These are phyloP conservation scores for Bicyclus anynana DNA, from an alignment of 1,140 invertebrate genomes.

Conservation along the genomic window DNA sequence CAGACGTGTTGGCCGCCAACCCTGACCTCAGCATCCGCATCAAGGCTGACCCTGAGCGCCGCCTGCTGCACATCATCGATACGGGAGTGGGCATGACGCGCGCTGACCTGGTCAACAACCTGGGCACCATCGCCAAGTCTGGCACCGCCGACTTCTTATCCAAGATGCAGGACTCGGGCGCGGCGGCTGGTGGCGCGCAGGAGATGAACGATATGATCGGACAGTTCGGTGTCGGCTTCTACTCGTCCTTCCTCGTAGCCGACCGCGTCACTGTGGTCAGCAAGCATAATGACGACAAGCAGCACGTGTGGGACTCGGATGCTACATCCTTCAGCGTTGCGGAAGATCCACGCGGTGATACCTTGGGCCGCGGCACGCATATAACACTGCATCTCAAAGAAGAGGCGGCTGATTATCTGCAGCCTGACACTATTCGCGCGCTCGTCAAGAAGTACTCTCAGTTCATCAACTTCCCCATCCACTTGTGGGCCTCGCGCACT, in stretches of 20 bases:
- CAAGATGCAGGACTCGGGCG: constrained; percentile 88
- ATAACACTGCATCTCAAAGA: constrained; percentile 95
- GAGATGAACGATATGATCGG: constrained; percentile 89
- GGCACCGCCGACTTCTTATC: constrained; percentile 98
- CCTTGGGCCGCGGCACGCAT: constrained; percentile 92
- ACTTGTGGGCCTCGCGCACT: constrained; percentile 96
- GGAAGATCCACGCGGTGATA: constrained; percentile 96
- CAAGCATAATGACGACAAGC: constrained; percentile 96
- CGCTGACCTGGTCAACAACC: constrained; percentile 95
- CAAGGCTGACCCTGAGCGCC: constrained; percentile 97
- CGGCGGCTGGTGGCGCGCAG: constrained; percentile 32
- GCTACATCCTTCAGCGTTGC: constrained; percentile 91
- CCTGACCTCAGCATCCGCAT: constrained; percentile 94
- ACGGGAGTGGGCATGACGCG: constrained; percentile 99
- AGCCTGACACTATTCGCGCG: constrained; percentile 92
- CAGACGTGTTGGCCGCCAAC: constrained; percentile 85
- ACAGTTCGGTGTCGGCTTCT: constrained; percentile 98
- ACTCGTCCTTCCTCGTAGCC: constrained; percentile 98
- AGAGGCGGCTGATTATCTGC: constrained; percentile 97
- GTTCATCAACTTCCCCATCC: constrained; percentile 99
- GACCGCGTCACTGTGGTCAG: constrained; percentile 94
- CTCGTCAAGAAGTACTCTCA: constrained; percentile 99
- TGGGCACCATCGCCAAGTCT: constrained; percentile 99
- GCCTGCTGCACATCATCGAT: constrained; percentile 96
- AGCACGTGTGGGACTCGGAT: constrained; percentile 99